Conservation (phyloP, 2,113 vertebrate genomes). For the Corynorhinus townsendii region DNA sequence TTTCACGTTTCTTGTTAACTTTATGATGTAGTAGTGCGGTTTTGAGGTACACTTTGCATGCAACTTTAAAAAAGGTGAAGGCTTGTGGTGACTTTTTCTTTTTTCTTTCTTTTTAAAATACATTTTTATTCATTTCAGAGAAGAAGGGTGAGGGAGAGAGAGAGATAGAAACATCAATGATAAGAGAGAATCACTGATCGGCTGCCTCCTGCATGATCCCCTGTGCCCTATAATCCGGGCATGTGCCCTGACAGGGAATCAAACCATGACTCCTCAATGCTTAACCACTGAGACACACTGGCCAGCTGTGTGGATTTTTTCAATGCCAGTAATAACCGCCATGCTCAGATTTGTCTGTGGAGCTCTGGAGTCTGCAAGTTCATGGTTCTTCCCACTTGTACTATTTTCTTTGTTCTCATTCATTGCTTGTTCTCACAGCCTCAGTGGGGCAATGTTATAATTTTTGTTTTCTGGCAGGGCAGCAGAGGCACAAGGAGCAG, state of each 20-base stretch:
- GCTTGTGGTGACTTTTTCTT: background rate
- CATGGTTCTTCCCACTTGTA: background rate
- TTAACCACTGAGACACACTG: background rate
- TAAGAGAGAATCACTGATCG: background rate
- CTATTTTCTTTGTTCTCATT: background rate
- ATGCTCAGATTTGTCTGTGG: background rate
- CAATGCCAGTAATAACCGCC: rapidly evolving
- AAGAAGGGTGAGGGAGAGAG: background rate
- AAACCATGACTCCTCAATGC: background rate
- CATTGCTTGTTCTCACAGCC: background rate
- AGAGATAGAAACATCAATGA: background rate
- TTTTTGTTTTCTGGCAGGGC: background rate
- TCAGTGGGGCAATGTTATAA: background rate
- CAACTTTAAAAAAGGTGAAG: background rate
- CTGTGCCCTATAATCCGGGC: too few species aligned
- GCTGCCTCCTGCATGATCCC: background rate
- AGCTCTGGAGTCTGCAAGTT: background rate
- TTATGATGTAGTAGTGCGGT: background rate
- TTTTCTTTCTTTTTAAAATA: too few species aligned
- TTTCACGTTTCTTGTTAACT: background rate
- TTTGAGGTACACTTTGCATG: background rate
- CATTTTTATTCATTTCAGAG: too few species aligned
- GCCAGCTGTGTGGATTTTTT: background rate
- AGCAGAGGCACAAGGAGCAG: background rate
- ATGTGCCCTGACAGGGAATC: background rate